Evolutionary conservation across 2,888 invertebrate genomes (phyloP).

Genomic region (Drosophila ustulata): DNA sequence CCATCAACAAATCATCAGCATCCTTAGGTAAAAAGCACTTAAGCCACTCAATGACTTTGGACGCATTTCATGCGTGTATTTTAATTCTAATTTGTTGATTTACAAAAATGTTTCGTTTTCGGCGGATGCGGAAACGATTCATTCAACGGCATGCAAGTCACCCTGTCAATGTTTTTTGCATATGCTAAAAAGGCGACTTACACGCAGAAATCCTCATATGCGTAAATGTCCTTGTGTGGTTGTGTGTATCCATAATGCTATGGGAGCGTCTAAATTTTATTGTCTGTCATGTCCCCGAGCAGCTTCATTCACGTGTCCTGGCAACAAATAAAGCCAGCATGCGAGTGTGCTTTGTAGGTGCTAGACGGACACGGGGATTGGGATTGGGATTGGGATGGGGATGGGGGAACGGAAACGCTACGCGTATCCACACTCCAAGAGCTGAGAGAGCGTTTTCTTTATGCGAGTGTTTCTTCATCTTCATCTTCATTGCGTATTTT

Average conservation of each 20-base stretch:
- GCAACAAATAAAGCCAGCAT: conserved; percentile 47
- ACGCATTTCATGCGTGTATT: not conserved
- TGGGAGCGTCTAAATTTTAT: conserved; percentile 69
- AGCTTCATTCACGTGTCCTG: conserved; percentile 59
- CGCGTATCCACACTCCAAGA: conserved; percentile 1
- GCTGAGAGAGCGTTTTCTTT: conserved; percentile 11
- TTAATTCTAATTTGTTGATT: conserved; percentile 18
- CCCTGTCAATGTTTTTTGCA: conserved; percentile 17
- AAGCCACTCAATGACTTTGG: not conserved
- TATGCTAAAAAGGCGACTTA: conserved; percentile 17
- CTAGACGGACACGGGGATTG: conserved; percentile 4
- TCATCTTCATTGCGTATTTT: not conserved
- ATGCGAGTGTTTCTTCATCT: not conserved
- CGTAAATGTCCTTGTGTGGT: conserved; percentile 9
- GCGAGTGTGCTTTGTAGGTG: not conserved
- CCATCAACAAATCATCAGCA: not conserved
- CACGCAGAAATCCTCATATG: not conserved
- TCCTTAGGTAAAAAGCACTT: not conserved
- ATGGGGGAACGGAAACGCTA: conserved; percentile 34
- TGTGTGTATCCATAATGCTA: conserved; percentile 53
- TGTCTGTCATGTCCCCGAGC: conserved; percentile 64
- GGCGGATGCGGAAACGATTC: conserved; percentile 16
- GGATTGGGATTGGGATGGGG: not conserved
- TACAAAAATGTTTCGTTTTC: conserved; percentile 13
- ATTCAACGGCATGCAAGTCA: conserved; percentile 16